Conservation (phyloP, 2,797 vertebrate genomes). For the Cynodonichthys magdalenae region DNA sequence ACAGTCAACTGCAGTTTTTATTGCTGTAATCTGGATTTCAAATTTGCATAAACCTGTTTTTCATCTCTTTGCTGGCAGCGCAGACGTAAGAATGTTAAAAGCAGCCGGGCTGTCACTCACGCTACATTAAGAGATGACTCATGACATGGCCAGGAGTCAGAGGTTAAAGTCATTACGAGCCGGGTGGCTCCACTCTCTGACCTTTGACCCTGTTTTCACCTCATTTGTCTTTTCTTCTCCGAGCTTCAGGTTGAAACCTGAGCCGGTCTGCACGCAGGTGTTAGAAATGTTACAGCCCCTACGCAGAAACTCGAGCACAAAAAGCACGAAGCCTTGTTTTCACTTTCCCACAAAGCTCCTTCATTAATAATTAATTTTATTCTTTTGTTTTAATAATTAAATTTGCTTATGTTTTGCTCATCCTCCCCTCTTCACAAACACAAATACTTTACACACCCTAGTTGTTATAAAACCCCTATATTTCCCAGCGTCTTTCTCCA, state of each 20-base stretch:
- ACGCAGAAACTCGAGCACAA: background rate
- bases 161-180: slow-evolving; percentile 84
- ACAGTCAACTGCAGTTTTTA: background rate
- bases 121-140: slow-evolving; percentile 64
- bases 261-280: slow-evolving; percentile 43
- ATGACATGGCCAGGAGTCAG: slow-evolving; percentile 62
- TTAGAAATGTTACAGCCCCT: slow-evolving; percentile 2
- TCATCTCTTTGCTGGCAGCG: slow-evolving; percentile 15
- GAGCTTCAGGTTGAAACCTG: slow-evolving; percentile 27
- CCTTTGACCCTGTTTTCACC: slow-evolving; percentile 59
- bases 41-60: slow-evolving; percentile 15
- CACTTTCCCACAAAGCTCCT: slow-evolving; percentile 2
- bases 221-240: slow-evolving; percentile 51
- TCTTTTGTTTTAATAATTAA: slow-evolving; percentile 37
- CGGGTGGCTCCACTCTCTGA: slow-evolving; percentile 73
- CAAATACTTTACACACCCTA: background rate
- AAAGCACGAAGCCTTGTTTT: slow-evolving; percentile 3
- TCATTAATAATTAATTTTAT: slow-evolving; percentile 19
- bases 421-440: background rate
- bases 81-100: slow-evolving; percentile 54
- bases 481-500: slow-evolving; percentile 33
- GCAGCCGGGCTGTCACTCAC: slow-evolving; percentile 64
- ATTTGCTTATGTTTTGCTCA: slow-evolving; percentile 6
- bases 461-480: slow-evolving; percentile 42
- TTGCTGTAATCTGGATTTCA: slow-evolving; percentile 6